Percentiles rank a stretch among this genome's conserved stretches.
phyloP scores from a whole-genome alignment of 2,888 invertebrate genomes.

The Eledone cirrhosa region DNA sequence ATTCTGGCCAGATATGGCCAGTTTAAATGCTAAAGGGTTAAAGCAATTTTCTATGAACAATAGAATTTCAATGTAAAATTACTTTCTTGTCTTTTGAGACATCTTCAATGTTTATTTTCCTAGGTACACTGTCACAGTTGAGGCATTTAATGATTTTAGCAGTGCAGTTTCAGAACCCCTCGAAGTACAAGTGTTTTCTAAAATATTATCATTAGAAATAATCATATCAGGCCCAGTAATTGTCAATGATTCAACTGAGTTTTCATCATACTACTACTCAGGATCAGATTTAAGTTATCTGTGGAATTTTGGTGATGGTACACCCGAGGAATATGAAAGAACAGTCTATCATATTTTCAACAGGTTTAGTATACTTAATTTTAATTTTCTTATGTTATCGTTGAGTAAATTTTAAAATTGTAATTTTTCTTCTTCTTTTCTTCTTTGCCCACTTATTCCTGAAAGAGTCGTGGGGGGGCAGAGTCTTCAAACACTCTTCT shows the following conservation, averaged over 20 bases:
- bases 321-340: constrained; percentile 33
- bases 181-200: constrained; percentile 49
- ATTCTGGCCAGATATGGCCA: too few relatives aligned
- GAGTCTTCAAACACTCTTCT: too few relatives aligned
- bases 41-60: neutral
- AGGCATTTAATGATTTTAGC: constrained; percentile 56
- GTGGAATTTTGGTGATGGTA: constrained; percentile 65
- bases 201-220: constrained; percentile 39
- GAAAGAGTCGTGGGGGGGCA: too few relatives aligned
- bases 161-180: constrained; percentile 49
- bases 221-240: constrained; percentile 37
- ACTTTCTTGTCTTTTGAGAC: neutral
- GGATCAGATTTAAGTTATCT: constrained; percentile 59
- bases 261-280: constrained; percentile 49
- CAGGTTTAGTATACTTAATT: constrained; percentile 37
- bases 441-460: too few relatives aligned
- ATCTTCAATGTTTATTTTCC: constrained; percentile 13
- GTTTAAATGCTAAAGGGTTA: too few relatives aligned
- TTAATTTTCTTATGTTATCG: too few relatives aligned
- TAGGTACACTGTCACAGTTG: constrained; percentile 56
- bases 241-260: constrained; percentile 46
- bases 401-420: neutral
- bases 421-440: too few relatives aligned
- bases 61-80: neutral
- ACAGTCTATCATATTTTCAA: constrained; percentile 44